A percentile compares a stretch with the other conserved stretches of the same genome.
Conservation (phyloP, 2,888 invertebrate species). For the Pristionchus fissidentatus region DNA sequence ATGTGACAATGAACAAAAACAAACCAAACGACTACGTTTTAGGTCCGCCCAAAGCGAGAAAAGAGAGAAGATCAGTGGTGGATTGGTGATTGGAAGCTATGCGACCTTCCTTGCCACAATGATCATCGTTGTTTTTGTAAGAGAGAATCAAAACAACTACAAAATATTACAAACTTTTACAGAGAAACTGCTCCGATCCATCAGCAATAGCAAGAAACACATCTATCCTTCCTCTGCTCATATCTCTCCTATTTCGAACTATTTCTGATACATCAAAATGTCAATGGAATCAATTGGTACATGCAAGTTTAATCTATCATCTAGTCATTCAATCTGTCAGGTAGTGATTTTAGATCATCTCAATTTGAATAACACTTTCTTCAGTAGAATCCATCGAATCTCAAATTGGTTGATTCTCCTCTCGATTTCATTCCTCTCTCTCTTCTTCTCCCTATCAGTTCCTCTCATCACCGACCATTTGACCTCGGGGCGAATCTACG, state of each 20-base stretch:
- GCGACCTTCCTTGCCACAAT: too few relatives aligned
- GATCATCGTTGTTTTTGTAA: too few relatives aligned
- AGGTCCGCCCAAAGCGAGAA: too few relatives aligned
- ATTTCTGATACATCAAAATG: neutral
- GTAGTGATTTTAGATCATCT: neutral
- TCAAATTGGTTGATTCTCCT: neutral
- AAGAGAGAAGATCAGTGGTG: too few relatives aligned
- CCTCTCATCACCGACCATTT: conserved; percentile 24
- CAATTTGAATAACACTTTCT: too few relatives aligned
- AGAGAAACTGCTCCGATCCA: neutral
- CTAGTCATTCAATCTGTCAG: neutral
- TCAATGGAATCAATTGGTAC: neutral
- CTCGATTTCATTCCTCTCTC: neutral
- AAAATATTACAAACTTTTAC: neutral
- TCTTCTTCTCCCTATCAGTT: conserved; percentile 35
- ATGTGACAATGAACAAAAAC: neutral
- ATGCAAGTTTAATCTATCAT: neutral
- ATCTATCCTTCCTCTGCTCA: neutral
- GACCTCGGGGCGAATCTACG: neutral
- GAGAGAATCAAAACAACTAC: too few relatives aligned
- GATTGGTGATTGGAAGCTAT: too few relatives aligned
- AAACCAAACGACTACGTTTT: neutral
- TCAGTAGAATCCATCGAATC: neutral
- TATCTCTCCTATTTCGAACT: neutral
- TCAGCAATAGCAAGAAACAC: neutral